Evolutionary conservation across 1,140 invertebrate genomes (phyloP), one percentile per base, ranked within the genome.

Genomic region (Drosophila arawakana): DNA sequence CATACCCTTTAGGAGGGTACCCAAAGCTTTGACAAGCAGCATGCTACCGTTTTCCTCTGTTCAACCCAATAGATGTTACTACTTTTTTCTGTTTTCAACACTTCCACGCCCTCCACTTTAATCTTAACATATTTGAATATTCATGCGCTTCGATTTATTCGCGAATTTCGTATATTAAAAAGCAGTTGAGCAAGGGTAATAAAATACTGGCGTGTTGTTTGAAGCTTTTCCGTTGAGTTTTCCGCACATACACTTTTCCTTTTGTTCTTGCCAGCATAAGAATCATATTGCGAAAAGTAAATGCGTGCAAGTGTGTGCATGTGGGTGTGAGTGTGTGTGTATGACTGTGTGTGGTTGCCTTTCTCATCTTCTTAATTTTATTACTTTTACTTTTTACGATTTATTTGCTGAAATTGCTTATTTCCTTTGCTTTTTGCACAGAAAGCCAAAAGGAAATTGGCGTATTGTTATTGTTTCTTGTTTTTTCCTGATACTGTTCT

Each of bases 311-410:
- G 55, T 18, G 69, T 34, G 43, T 25, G 13, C 57, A n/a, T 60
- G 34, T 30, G 70, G n/a, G 39, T 7, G 35, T 47, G 71, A 47
- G 63, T 80, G 81, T 47, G 70, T 61, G 73, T 55, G 78, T 54
- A 39, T 52, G 72, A 35, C 34, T 43, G 55, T 35, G 30, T 54
- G 69, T 84, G 81, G 81, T 66, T 88, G 76, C 65, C 80, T 86
- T 86, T 86, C 82, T 88, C 84, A 88, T 88, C 89, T 88, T 83
- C 80, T 79, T 89, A 77, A 88, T 88, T 88, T 88, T 88, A 89
- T 88, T 88, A 89, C 84, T 88, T 89, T 88, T 88, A 84, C 84
- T 88, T 89, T 88, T 88, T 81, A 88, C 84, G 84, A 88, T 88
- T 88, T 88, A 88, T 88, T 86, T 89, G 84, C 84, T 73, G 84